Percentiles rank a stretch among this genome's conserved stretches.
phyloP scores from a whole-genome alignment of 2,113 vertebrate species.

The Anas platyrhynchos region DNA sequence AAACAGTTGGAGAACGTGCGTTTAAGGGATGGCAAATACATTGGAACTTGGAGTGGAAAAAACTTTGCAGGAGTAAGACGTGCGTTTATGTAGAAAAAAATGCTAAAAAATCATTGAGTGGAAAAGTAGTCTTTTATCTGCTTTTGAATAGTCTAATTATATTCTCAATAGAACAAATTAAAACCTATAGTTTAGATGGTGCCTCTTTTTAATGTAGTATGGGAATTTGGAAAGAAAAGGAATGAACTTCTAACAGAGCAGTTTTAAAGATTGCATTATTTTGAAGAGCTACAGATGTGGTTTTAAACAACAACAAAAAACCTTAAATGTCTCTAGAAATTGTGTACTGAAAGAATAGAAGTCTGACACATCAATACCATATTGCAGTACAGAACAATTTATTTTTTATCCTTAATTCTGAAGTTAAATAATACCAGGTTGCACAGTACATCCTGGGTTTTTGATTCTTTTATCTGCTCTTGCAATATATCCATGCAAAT shows the following conservation, averaged over 20 bases:
- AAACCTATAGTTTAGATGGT: not conserved
- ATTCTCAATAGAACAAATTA: not conserved
- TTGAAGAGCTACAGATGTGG: not conserved
- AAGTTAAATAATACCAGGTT: not conserved
- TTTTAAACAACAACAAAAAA: not conserved
- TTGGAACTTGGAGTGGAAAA: slow-evolving; percentile 14
- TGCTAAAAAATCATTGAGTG: not conserved
- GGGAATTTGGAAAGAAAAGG: not conserved
- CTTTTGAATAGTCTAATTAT: not conserved
- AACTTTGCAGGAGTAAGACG: not conserved
- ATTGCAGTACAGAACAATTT: not conserved
- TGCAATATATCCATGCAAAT: not conserved
- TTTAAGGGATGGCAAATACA: not conserved
- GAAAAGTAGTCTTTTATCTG: not conserved
- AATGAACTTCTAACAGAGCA: not conserved
- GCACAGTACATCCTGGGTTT: not conserved
- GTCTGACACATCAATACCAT: not conserved
- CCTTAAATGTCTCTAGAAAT: not conserved
- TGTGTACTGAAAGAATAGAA: not conserved
- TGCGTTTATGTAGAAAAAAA: not conserved
- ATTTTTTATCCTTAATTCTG: not conserved
- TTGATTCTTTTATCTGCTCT: not conserved
- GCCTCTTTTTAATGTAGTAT: not conserved
- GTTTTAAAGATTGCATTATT: not conserved
- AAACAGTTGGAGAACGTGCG: not conserved